Evolutionary conservation across 35 echinoderm and acorn worm species (phyloP).

Genomic region (Ophiothrix spiculata): DNA sequence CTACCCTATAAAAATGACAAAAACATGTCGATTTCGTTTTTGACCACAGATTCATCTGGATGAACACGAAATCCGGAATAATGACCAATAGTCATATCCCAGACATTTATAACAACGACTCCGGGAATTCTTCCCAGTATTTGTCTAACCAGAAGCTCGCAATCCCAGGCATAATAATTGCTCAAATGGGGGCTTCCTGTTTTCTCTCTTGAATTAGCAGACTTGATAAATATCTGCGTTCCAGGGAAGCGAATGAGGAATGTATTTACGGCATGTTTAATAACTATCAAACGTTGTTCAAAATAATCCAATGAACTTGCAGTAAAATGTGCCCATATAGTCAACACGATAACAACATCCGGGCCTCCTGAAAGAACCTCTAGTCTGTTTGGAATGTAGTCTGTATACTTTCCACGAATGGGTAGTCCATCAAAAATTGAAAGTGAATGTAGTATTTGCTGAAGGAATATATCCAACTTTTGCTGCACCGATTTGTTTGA

Average conservation of each 20-base stretch:
- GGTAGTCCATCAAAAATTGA: conserved; percentile 33
- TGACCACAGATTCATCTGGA: conserved; percentile 14
- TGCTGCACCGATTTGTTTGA: too few relatives aligned
- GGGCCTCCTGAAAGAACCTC: conserved; percentile 5
- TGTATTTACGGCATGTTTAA: background rate
- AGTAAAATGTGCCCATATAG: conserved; percentile 52
- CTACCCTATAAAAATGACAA: conserved; percentile 29
- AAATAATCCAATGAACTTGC: conserved; percentile 16
- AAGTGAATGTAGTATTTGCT: too few relatives aligned
- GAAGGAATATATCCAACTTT: too few relatives aligned
- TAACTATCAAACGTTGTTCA: background rate
- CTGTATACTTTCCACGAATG: conserved; percentile 22
- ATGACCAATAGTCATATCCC: conserved; percentile 49
- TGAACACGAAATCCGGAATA: conserved; percentile 3
- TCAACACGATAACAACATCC: conserved; percentile 19
- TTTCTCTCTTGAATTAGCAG: conserved; percentile 38
- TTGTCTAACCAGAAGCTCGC: conserved; percentile 28
- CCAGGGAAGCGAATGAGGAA: background rate
- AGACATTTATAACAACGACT: conserved; percentile 25
- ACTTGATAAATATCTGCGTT: conserved; percentile 26
- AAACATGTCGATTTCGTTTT: conserved; percentile 37
- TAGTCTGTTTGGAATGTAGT: conserved; percentile 24
- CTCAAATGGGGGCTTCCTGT: conserved; percentile 4
- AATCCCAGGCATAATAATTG: conserved; percentile 33
- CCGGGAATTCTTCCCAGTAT: background rate